A percentile compares a stretch with the other conserved stretches of the same genome.
phyloP scores from a whole-genome alignment of 1,140 invertebrate species.

The Drosophila funebris region DNA sequence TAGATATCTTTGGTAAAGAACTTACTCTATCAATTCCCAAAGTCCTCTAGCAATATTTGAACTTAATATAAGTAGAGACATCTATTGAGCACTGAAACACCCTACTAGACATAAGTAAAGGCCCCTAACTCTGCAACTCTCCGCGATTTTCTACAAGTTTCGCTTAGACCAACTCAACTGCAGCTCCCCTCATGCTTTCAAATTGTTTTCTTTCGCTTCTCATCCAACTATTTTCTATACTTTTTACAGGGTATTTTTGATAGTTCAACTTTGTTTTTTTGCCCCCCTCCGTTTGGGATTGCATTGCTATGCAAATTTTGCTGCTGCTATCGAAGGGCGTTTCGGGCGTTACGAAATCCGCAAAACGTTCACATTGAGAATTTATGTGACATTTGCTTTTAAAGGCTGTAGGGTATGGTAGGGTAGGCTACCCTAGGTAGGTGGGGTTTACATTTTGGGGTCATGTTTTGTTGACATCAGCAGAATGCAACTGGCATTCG shows the following conservation, averaged over 20 bases:
- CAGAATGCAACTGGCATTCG: slow-evolving; percentile 27
- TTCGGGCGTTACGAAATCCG: slow-evolving; percentile 4
- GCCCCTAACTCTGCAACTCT: too few relatives aligned
- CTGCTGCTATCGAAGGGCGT: neutral
- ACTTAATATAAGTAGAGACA: too few relatives aligned
- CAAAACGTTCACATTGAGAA: slow-evolving; percentile 16
- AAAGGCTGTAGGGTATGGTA: neutral
- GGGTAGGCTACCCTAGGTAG: neutral
- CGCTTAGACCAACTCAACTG: neutral
- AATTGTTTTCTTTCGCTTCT: neutral
- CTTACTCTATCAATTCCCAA: too few relatives aligned
- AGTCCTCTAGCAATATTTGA: too few relatives aligned
- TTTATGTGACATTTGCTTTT: slow-evolving; percentile 33
- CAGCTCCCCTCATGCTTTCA: neutral
- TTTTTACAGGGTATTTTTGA: slow-evolving; percentile 9
- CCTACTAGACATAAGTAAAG: too few relatives aligned
- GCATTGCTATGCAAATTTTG: slow-evolving; percentile 48
- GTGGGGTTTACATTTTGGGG: slow-evolving; percentile 29
- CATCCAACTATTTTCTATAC: neutral
- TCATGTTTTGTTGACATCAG: slow-evolving; percentile 45
- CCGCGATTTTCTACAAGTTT: neutral
- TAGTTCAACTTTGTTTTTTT: neutral
- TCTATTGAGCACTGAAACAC: too few relatives aligned
- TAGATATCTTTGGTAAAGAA: too few relatives aligned
- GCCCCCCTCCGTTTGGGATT: neutral